These are phyloP conservation scores for Gavia stellata DNA, from an alignment of 2,113 vertebrate species.

Conservation along the genomic window DNA sequence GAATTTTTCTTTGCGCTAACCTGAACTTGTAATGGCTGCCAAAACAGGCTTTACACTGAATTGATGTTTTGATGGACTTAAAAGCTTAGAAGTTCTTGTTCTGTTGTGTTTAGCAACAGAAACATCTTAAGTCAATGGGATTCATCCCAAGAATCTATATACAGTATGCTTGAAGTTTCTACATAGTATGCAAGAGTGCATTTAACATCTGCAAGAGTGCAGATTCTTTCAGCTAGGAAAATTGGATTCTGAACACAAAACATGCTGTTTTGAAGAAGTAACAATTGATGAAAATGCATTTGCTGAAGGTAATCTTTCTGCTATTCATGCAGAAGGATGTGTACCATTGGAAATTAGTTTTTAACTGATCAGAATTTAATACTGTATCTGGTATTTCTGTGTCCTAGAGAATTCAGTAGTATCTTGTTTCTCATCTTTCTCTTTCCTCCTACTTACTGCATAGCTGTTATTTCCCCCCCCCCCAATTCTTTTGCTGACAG, in stretches of 20 bases:
- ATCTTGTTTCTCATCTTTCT: neutral
- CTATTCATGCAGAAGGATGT: neutral
- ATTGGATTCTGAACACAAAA: neutral
- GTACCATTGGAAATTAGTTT: neutral
- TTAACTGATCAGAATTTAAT: neutral
- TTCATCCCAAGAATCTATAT: neutral
- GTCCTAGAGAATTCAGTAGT: neutral
- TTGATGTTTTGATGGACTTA: neutral
- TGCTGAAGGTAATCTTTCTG: neutral
- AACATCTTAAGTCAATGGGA: neutral
- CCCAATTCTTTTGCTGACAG: slow-evolving; percentile 57
- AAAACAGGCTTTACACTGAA: neutral
- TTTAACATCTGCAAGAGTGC: neutral
- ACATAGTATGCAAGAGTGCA: neutral
- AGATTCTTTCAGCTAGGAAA: neutral
- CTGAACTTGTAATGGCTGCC: neutral
- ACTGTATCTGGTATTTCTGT: neutral
- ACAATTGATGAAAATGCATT: neutral
- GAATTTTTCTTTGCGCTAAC: neutral
- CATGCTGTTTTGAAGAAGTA: neutral
- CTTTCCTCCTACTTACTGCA: neutral
- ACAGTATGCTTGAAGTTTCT: neutral
- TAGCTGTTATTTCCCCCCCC: neutral
- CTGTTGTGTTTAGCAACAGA: neutral
- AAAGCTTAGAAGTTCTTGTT: neutral